Conservation (phyloP, 2,113 vertebrate species). For the human region GRCh38 chr17:57490501-57491000, state of each 20-base stretch:
- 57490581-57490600: background rate
- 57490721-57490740: background rate
- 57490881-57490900: background rate
- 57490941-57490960: conserved; percentile 64
- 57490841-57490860: background rate
- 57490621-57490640: background rate
- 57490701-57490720: background rate
- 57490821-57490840: background rate
- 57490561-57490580: background rate
- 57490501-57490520: conserved; percentile 4
- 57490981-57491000: background rate
- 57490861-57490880: background rate
- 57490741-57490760: background rate
- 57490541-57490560: background rate
- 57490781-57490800: background rate
- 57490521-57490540: background rate
- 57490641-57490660: background rate
- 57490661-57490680: conserved; percentile 19
- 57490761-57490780: background rate
- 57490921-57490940: conserved; percentile 47
- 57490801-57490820: background rate
- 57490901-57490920: background rate
- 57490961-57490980: conserved; percentile 63
- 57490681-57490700: background rate
- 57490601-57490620: conserved; percentile 33